Base-by-base conservation (phyloP, 2,888 invertebrate species). In the Icerya purchasi region DNA sequence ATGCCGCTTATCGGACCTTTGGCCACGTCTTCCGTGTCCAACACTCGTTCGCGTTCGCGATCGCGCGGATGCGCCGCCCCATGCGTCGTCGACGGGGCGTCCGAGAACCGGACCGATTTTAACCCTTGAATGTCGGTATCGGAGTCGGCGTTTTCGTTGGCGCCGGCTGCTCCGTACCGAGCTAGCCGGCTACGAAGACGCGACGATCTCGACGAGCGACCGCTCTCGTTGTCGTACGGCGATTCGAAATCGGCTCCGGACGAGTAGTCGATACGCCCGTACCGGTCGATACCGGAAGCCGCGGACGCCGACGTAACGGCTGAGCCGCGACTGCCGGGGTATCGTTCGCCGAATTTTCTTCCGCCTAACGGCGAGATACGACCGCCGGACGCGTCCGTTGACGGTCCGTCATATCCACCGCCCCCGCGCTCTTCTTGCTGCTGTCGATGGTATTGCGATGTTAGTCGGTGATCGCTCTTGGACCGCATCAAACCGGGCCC, bases 381-480 rank as follows among this genome's bases (percentile, higher is more conserved):
- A n/a, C n/a, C n/a, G 22, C 70, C 70, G 1, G 63, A 50, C 60
- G 81, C 79, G 20, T 74, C 75, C n/a, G n/a, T n/a, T n/a, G n/a
- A n/a, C n/a, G n/a, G n/a, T 66, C 78, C 81, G 55, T 79, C 78
- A 64, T 70, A 67, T 25, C 71, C 72, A 54, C 70, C 69, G 22
- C 77, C 77, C 36, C 78, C 70, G 68, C 87, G 86, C 70, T 88
- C 87, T 70, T 88, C 86, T 68, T 86, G 85, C 49, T 90, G 80
- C 70, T 88, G 87, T 68, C 86, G 85, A 49, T 90, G 80, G 73
- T 88, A 90, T 69, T 91, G 91, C 0, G 87, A 76, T 3, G 91
- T 89, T 63, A 93, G 74, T 51, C 92, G 80, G 72, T 92, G 92
- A 70, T 93, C 92, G 70, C 91, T 91, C 72, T 93, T 92, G 63